Evolutionary conservation across 1,140 invertebrate species (phyloP).

Genomic region (Panagrolaimus sp.): DNA sequence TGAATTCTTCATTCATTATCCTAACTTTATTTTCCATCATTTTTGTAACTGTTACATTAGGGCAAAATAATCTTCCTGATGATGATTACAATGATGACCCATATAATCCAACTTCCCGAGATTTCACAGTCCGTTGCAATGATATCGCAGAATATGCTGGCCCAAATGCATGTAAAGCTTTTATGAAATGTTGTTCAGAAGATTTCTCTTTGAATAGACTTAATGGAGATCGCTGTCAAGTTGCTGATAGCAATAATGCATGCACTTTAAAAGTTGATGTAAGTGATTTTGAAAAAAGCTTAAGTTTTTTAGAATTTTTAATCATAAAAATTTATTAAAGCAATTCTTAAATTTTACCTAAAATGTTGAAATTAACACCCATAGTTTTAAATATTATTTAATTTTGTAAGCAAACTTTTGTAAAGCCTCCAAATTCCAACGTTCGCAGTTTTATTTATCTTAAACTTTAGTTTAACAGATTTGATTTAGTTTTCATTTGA

Average conservation of each 20-base stretch:
- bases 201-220: constrained; percentile 31
- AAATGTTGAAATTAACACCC: too few species aligned
- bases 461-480: not conserved
- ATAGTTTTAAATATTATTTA: too few species aligned
- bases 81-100: constrained; percentile 4
- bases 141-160: constrained; percentile 10
- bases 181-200: constrained; percentile 30
- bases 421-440: too few species aligned
- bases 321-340: too few species aligned
- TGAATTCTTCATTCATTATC: too few species aligned
- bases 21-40: too few species aligned
- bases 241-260: constrained; percentile 26
- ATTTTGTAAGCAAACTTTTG: too few species aligned
- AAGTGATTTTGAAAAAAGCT: too few species aligned
- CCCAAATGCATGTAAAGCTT: constrained; percentile 26
- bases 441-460: not conserved
- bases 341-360: too few species aligned
- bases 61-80: not conserved
- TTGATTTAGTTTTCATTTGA: too few species aligned
- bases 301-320: too few species aligned
- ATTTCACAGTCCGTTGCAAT: not conserved
- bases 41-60: too few species aligned
- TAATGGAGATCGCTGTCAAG: constrained; percentile 31
- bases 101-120: not conserved
- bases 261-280: constrained; percentile 22